phyloP scores from a whole-genome alignment of 30 jellyfish, hydroid and myxozoan genomes.

The Turritopsis rubra region DNA sequence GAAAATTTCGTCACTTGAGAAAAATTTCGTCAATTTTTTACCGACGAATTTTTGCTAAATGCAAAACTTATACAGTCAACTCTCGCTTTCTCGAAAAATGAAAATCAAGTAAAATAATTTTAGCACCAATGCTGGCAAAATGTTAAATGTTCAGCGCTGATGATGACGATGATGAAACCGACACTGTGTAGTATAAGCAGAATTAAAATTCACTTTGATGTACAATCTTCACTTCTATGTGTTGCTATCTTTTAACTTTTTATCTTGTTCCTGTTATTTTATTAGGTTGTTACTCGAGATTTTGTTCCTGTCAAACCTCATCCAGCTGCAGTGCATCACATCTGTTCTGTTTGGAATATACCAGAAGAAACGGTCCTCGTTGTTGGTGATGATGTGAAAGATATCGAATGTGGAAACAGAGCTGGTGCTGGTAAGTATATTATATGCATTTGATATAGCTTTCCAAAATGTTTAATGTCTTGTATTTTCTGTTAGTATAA shows the following conservation, averaged over 20 bases:
- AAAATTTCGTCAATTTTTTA: no score
- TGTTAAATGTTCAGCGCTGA: no score
- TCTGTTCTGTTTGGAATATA: constrained; percentile 60
- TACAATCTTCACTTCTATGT: neutral
- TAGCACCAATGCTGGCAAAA: no score
- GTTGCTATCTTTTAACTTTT: neutral
- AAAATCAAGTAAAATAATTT: no score
- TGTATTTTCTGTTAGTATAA: neutral
- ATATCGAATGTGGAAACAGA: constrained; percentile 68
- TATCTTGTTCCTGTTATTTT: constrained; percentile 6
- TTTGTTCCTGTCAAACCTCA: constrained; percentile 92
- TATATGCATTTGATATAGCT: no score
- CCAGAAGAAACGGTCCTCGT: constrained; percentile 37
- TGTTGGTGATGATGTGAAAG: constrained; percentile 84
- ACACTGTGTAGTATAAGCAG: no score
- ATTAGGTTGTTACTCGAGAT: constrained; percentile 78
- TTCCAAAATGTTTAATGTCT: no score
- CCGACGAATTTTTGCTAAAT: no score
- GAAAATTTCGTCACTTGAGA: no score
- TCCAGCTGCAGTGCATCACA: constrained; percentile 79
- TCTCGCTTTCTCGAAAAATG: no score
- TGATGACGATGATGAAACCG: no score
- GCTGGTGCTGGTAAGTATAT: constrained; percentile 84
- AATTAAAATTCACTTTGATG: neutral
- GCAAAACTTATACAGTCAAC: no score